A percentile compares a stretch with the other conserved stretches of the same genome.
phyloP scores from a whole-genome alignment of 2,113 vertebrate species.

The Halichoerus grypus region DNA sequence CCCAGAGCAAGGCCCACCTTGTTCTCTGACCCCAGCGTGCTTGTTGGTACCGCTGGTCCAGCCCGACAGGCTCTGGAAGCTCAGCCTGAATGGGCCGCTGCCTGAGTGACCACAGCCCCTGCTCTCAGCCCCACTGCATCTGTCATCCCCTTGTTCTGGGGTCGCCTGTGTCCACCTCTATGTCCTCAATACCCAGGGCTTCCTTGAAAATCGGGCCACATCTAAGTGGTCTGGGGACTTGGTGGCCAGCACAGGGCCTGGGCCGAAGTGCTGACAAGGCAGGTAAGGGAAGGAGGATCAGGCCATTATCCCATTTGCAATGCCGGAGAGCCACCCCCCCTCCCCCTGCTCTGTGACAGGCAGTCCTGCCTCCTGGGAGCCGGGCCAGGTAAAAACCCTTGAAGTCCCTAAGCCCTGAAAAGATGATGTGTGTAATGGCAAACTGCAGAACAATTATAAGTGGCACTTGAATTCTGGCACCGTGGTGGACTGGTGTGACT shows the following conservation, averaged over 20 bases:
- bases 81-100: not conserved
- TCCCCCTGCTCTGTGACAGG: not conserved
- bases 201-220: not conserved
- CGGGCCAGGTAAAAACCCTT: not conserved
- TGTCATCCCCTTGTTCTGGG: not conserved
- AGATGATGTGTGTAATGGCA: too few species aligned
- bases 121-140: not conserved
- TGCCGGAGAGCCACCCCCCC: not conserved
- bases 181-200: not conserved
- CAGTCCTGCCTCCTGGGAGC: not conserved
- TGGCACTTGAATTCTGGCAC: not conserved
- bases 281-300: not conserved
- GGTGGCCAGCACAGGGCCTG: accelerated
- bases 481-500: accelerated
- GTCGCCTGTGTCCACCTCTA: not conserved
- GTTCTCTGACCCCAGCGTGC: not conserved
- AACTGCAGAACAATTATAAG: accelerated
- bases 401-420: not conserved
- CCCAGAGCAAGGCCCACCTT: not conserved
- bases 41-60: not conserved
- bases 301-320: not conserved
- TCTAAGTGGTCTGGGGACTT: not conserved
- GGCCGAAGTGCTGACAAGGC: not conserved
- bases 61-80: not conserved
- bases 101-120: not conserved